Evolutionary conservation across 1,140 invertebrate genomes (phyloP).

Genomic region (Lerema accius): DNA sequence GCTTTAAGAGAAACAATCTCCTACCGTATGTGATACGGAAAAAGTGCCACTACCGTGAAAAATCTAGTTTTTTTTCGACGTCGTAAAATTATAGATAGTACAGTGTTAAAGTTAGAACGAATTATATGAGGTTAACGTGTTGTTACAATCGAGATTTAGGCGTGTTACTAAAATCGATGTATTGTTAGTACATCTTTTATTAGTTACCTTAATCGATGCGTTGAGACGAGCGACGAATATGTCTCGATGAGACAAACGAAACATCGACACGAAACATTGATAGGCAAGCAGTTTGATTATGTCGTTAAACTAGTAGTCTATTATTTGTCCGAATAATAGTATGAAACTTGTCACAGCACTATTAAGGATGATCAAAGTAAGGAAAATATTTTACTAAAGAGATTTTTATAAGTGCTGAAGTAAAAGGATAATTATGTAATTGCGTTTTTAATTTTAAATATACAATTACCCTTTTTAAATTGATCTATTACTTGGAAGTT

Average conservation of each 20-base stretch:
- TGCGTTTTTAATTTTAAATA: too few species aligned
- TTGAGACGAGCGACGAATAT: constrained; percentile 7
- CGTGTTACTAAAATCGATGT: constrained; percentile 25
- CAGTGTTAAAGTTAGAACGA: not conserved
- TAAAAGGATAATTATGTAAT: too few species aligned
- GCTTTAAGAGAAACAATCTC: constrained; percentile 73
- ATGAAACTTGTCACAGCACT: too few species aligned
- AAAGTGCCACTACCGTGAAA: constrained; percentile 63
- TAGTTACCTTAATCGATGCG: constrained; percentile 20
- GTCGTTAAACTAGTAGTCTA: too few species aligned
- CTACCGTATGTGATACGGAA: constrained; percentile 75
- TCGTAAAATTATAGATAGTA: constrained; percentile 31
- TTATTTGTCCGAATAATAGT: too few species aligned
- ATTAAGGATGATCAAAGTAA: too few species aligned
- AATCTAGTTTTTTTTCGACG: constrained; percentile 33
- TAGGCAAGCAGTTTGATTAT: not conserved
- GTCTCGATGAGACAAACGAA: constrained; percentile 8
- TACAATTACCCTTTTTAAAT: too few species aligned
- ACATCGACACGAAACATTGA: not conserved
- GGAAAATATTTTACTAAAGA: too few species aligned
- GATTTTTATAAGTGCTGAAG: too few species aligned
- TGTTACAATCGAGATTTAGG: not conserved
- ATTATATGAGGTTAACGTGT: constrained; percentile 5
- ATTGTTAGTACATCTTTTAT: constrained; percentile 25
- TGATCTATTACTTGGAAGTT: too few species aligned